Percentiles rank a stretch among this genome's conserved stretches.
Evolutionary conservation across 2,113 vertebrate species (phyloP).

Genomic region (Oncorhynchus gorbuscha): DNA sequence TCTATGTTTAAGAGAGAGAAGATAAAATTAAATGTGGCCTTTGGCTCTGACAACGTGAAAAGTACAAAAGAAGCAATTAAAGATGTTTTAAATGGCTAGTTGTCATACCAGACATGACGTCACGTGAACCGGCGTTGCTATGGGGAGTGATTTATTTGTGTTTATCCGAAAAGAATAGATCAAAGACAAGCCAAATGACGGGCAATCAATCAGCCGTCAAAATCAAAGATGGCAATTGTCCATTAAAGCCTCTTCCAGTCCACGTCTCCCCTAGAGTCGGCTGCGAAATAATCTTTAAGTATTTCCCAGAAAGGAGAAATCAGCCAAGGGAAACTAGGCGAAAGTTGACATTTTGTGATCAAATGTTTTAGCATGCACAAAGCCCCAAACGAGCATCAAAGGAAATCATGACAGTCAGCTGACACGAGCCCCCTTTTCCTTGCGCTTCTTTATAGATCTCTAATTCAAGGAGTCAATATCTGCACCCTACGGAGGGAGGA

Average conservation of each 20-base stretch:
- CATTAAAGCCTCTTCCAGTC: conserved; percentile 85
- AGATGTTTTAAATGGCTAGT: conserved; percentile 67
- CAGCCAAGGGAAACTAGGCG: conserved; percentile 53
- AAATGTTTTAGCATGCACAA: conserved; percentile 43
- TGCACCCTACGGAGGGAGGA: conserved; percentile 22
- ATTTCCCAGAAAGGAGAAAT: conserved; percentile 62
- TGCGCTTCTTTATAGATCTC: conserved; percentile 62
- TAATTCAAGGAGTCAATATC: conserved; percentile 61
- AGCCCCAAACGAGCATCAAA: conserved; percentile 56
- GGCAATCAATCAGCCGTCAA: conserved; percentile 97
- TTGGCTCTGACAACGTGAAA: conserved; percentile 21
- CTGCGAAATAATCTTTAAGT: conserved; percentile 80
- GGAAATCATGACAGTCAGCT: conserved; percentile 72
- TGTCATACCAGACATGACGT: conserved; percentile 85
- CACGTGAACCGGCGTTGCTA: conserved; percentile 82
- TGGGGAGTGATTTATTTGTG: conserved; percentile 94
- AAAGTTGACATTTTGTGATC: conserved; percentile 62
- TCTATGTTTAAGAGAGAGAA: background rate
- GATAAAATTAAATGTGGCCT: background rate
- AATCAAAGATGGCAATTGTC: conserved; percentile 95
- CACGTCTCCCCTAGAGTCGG: conserved; percentile 72
- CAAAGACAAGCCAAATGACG: conserved; percentile 90
- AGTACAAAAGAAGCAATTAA: conserved; percentile 56
- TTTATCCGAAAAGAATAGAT: conserved; percentile 99
- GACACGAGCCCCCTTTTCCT: conserved; percentile 72